These are phyloP conservation scores for Calcarius lapponicus DNA, from an alignment of 2,797 vertebrate species.

Conservation along the genomic window DNA sequence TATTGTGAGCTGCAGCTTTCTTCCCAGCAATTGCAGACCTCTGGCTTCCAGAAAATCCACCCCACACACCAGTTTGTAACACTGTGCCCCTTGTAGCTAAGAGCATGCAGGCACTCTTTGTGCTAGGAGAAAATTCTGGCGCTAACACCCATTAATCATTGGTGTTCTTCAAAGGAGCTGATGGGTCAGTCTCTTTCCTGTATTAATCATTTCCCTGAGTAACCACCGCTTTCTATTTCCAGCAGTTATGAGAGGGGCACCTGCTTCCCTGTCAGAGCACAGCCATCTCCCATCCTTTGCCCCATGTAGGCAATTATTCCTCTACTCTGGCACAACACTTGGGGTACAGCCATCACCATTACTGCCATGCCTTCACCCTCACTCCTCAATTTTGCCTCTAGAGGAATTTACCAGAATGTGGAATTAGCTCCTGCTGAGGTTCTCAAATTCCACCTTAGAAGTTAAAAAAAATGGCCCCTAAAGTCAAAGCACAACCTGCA, in stretches of 20 bases:
- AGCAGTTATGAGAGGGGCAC: not conserved
- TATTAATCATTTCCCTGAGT: not conserved
- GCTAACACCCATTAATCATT: not conserved
- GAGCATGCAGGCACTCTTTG: not conserved
- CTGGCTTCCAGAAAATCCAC: constrained; percentile 4
- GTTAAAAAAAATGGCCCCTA: not conserved
- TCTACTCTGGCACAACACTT: not conserved
- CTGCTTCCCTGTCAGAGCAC: not conserved
- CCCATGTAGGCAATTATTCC: not conserved
- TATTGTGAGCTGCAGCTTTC: constrained; percentile 37
- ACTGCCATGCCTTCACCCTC: not conserved
- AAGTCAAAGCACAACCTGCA: not conserved
- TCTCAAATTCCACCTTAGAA: not conserved
- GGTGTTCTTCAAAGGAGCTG: not conserved
- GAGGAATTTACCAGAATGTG: not conserved
- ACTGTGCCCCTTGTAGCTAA: not conserved
- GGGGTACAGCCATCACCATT: fast-evolving
- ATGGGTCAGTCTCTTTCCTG: not conserved
- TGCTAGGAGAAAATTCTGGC: not conserved
- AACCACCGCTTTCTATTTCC: not conserved
- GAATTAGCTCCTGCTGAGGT: not conserved
- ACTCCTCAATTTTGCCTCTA: not conserved
- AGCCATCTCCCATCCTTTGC: not conserved
- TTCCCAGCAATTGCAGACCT: not conserved
- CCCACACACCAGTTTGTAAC: not conserved